These are phyloP conservation scores for Chaetodon auriga DNA, from an alignment of 2,113 vertebrate genomes.

Conservation along the genomic window DNA sequence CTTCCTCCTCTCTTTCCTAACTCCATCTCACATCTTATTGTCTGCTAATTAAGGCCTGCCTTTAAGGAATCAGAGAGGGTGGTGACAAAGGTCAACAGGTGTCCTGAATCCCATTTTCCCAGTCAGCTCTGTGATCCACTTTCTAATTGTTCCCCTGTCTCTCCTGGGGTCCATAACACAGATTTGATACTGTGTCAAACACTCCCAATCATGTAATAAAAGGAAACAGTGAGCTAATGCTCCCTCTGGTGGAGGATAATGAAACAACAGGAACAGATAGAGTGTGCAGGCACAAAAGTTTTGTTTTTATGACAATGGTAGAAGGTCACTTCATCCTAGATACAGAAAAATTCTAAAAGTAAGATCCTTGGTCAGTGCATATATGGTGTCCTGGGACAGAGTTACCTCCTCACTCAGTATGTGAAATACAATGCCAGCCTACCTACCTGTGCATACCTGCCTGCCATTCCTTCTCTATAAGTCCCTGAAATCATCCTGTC, in stretches of 20 bases:
- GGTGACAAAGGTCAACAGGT: constrained; percentile 67
- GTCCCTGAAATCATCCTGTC: too few species aligned
- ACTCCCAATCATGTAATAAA: constrained; percentile 38
- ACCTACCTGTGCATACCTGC: background rate
- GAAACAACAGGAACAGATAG: constrained; percentile 11
- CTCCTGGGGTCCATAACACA: constrained; percentile 70
- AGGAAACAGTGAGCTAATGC: constrained; percentile 27
- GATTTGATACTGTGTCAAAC: constrained; percentile 63
- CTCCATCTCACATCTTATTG: constrained; percentile 35
- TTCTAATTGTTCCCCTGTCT: constrained; percentile 75
- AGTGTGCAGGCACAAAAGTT: too few species aligned
- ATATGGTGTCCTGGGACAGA: background rate
- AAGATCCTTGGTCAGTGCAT: background rate
- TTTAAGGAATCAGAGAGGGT: constrained; percentile 36
- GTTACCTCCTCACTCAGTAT: background rate
- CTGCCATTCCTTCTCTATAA: background rate
- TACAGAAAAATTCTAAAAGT: background rate
- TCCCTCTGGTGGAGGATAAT: constrained; percentile 62
- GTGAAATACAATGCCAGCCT: background rate
- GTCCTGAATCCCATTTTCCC: constrained; percentile 75
- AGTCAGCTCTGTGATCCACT: constrained; percentile 74
- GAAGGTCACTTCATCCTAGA: background rate
- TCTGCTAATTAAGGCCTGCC: constrained; percentile 55
- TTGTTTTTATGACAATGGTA: background rate
- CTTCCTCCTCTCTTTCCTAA: constrained; percentile 12